These are phyloP conservation scores for Ophonus ardosiacus DNA, from an alignment of 2,888 invertebrate species.

Conservation along the genomic window DNA sequence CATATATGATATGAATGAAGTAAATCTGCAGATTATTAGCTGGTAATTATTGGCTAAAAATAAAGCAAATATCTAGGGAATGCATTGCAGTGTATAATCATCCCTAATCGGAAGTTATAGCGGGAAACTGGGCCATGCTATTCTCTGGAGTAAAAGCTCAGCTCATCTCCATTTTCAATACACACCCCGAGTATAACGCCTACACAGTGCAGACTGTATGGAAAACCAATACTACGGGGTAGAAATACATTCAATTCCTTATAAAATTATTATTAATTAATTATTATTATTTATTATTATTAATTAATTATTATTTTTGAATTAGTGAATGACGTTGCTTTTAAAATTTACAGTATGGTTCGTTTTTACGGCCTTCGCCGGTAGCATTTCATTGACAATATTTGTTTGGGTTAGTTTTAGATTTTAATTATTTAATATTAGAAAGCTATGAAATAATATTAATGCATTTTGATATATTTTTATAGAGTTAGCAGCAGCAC, in stretches of 20 bases:
- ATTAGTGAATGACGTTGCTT: too few species aligned
- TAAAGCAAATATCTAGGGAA: conserved; percentile 27
- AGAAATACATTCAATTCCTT: neutral
- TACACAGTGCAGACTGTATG: neutral
- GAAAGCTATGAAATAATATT: too few species aligned
- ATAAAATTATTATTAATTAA: neutral
- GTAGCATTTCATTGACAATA: too few species aligned
- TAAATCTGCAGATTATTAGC: conserved; percentile 53
- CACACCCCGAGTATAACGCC: neutral
- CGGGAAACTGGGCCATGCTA: conserved; percentile 48
- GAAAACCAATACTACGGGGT: neutral
- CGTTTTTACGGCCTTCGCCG: too few species aligned
- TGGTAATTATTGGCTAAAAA: conserved; percentile 57
- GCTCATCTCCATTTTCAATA: conserved; percentile 39
- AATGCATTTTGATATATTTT: too few species aligned
- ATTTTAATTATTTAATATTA: too few species aligned
- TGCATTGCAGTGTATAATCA: conserved; percentile 40
- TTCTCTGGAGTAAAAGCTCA: conserved; percentile 6
- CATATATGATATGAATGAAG: conserved; percentile 8
- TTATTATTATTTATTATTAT: too few species aligned
- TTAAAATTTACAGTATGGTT: too few species aligned
- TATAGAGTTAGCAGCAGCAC: too few species aligned
- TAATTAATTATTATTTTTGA: too few species aligned
- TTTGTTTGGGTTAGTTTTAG: too few species aligned
- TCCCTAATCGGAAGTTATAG: conserved; percentile 59